These are phyloP conservation scores for Myotis pilosus DNA, from an alignment of 2,797 vertebrate species.

Conservation along the genomic window DNA sequence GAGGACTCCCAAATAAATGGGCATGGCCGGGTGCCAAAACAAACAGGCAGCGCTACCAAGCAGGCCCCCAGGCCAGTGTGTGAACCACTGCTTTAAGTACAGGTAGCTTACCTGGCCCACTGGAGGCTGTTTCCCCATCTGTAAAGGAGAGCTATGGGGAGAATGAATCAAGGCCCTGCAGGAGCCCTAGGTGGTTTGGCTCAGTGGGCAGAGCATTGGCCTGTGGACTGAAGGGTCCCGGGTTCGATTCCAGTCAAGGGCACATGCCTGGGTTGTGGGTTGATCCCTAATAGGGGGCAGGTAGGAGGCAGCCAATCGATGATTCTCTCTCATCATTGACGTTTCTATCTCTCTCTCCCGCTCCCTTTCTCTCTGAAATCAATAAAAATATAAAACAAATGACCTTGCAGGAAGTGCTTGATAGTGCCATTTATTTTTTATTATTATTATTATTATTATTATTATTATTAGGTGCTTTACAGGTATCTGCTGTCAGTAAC, in stretches of 20 bases:
- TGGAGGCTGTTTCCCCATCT: background rate
- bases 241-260: background rate
- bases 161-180: background rate
- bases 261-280: background rate
- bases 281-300: background rate
- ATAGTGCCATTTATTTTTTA: too few relatives aligned
- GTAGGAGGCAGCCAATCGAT: too few relatives aligned
- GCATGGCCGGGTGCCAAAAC: rapidly evolving
- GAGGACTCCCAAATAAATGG: background rate
- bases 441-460: background rate
- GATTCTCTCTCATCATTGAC: too few relatives aligned
- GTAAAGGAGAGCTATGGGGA: background rate
- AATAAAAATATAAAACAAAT: background rate
- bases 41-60: background rate
- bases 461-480: background rate
- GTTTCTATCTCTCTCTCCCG: too few relatives aligned
- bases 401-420: background rate
- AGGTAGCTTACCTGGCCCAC: background rate
- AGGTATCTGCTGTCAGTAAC: background rate
- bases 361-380: too few relatives aligned
- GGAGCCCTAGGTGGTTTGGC: background rate
- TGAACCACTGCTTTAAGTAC: background rate
- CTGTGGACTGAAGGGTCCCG: background rate
- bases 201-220: background rate
- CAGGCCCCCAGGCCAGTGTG: rapidly evolving